phyloP scores from a whole-genome alignment of 92 coral and sea anemone species.

The Phymanthus crucifer region DNA sequence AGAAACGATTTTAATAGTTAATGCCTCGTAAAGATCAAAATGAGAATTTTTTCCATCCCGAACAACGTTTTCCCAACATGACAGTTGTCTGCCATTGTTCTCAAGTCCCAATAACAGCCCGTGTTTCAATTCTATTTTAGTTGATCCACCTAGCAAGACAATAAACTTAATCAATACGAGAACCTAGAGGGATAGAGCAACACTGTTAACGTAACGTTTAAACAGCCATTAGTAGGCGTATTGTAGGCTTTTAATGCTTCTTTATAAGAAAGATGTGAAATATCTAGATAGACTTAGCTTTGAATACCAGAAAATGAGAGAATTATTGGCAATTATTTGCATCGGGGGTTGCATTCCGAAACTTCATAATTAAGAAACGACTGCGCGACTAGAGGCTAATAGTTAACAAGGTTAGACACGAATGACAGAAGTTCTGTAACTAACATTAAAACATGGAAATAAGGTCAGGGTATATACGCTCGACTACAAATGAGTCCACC shows the following conservation, averaged over 20 bases:
- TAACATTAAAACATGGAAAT: background rate
- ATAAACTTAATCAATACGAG: slow-evolving; percentile 14
- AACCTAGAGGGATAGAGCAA: background rate
- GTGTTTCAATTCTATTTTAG: slow-evolving; percentile 35
- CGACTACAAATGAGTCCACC: background rate
- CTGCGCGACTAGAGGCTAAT: background rate
- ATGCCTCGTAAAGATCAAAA: slow-evolving; percentile 22
- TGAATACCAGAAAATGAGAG: background rate
- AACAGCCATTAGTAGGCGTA: background rate
- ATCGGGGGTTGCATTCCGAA: background rate
- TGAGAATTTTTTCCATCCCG: background rate
- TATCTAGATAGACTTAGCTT: background rate
- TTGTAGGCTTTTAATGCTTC: slow-evolving; percentile 1
- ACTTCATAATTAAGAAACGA: background rate
- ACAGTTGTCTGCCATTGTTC: slow-evolving; percentile 29
- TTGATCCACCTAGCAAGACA: slow-evolving; percentile 7
- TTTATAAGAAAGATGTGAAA: background rate
- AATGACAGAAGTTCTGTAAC: background rate
- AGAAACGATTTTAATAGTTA: slow-evolving; percentile 22
- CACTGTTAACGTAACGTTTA: background rate
- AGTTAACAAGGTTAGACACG: background rate
- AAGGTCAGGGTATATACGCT: background rate
- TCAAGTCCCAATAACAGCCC: slow-evolving; percentile 47
- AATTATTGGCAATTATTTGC: background rate
- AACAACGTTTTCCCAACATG: slow-evolving; percentile 6